These are phyloP conservation scores for Climacteris rufus DNA, from an alignment of 2,113 vertebrate genomes.

Conservation along the genomic window DNA sequence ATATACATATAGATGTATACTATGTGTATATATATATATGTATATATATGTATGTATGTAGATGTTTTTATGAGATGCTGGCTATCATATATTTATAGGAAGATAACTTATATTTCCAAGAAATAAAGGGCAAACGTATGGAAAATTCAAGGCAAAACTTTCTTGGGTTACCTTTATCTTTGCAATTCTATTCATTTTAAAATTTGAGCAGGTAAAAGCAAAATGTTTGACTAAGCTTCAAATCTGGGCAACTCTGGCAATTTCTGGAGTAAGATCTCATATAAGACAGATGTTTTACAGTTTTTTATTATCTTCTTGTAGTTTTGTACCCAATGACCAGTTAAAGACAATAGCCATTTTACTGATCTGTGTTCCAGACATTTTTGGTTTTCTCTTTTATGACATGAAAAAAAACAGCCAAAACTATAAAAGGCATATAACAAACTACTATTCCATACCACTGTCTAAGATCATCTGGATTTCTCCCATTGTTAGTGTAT, in stretches of 20 bases:
- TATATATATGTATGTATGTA: not conserved
- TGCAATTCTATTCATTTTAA: not conserved
- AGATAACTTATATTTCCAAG: not conserved
- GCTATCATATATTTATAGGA: not conserved
- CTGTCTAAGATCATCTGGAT: not conserved
- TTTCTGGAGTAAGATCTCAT: not conserved
- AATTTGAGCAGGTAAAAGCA: not conserved
- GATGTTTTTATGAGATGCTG: conserved; percentile 36
- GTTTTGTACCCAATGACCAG: not conserved
- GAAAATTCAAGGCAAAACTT: not conserved
- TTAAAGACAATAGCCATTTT: not conserved
- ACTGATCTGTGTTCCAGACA: not conserved
- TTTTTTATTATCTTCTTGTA: not conserved
- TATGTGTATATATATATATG: too few relatives aligned
- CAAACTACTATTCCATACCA: not conserved
- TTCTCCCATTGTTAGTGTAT: not conserved
- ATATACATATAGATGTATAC: too few relatives aligned
- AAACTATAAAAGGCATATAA: conserved; percentile 12
- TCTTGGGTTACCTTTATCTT: not conserved
- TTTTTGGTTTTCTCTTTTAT: not conserved
- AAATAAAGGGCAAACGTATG: not conserved
- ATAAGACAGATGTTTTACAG: not conserved
- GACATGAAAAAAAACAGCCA: not conserved
- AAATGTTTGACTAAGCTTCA: not conserved
- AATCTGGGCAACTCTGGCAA: not conserved